Conservation (phyloP, 2,888 invertebrate species). For the Terebella lapidaria region DNA sequence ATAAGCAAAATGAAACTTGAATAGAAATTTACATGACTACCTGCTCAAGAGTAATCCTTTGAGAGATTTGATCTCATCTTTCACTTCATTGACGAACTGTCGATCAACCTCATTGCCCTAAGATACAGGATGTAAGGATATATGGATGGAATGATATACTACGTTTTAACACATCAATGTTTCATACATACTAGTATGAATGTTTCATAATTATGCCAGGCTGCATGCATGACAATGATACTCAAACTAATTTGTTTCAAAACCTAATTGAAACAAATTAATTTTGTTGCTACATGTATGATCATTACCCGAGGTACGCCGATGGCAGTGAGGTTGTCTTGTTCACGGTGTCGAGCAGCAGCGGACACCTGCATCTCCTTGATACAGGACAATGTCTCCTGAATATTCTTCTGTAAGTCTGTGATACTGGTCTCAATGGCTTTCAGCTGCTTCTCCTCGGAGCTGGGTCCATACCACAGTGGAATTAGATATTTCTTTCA, state of each 20-base stretch:
- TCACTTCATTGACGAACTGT: conserved; percentile 26
- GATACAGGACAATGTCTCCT: background rate
- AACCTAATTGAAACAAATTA: too few relatives aligned
- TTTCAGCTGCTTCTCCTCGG: conserved; percentile 5
- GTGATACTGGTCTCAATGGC: conserved; percentile 2
- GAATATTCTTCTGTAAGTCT: background rate
- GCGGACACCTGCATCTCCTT: background rate
- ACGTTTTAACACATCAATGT: too few relatives aligned
- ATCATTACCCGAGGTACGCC: too few relatives aligned
- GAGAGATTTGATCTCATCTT: conserved; percentile 16
- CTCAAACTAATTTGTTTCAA: too few relatives aligned
- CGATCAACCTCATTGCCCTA: background rate
- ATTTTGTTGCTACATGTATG: too few relatives aligned
- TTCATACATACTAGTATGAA: too few relatives aligned
- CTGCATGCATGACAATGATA: too few relatives aligned
- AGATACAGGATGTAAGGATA: too few relatives aligned
- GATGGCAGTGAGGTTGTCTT: too few relatives aligned
- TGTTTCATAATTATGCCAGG: too few relatives aligned
- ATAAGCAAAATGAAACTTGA: background rate
- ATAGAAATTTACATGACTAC: conserved; percentile 8
- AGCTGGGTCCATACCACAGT: conserved; percentile 5
- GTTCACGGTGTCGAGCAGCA: background rate
- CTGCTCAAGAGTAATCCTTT: conserved; percentile 19
- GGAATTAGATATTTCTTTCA: conserved; percentile 13
- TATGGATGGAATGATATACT: too few relatives aligned